A percentile compares a stretch with the other conserved stretches of the same genome.
These are phyloP conservation scores for Cheirogaleus major DNA, from an alignment of 2,797 vertebrate species.

Conservation along the genomic window DNA sequence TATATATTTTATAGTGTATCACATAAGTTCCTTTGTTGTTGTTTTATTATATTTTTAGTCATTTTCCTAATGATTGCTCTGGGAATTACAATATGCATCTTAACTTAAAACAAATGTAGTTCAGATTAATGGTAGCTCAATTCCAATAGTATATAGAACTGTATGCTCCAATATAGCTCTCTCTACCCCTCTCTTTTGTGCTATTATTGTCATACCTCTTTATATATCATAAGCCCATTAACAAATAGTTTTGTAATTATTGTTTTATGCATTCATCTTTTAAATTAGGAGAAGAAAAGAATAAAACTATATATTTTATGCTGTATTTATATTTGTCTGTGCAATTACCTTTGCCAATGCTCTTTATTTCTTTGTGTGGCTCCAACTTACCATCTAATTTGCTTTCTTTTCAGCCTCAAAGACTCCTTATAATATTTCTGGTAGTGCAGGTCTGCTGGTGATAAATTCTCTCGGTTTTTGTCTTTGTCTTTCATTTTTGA, in stretches of 20 bases:
- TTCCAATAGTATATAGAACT: slow-evolving; percentile 19
- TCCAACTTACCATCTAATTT: not conserved
- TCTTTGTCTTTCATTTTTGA: not conserved
- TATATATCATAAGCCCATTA: not conserved
- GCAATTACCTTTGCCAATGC: not conserved
- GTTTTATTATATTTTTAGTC: not conserved
- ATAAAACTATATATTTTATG: not conserved
- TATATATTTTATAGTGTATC: not conserved
- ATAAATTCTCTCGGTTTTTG: not conserved
- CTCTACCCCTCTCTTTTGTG: not conserved
- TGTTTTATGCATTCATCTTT: not conserved
- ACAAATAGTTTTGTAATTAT: slow-evolving; percentile 20
- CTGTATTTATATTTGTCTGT: slow-evolving; percentile 6
- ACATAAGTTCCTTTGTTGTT: not conserved
- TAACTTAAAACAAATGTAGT: not conserved
- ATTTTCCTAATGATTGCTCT: slow-evolving; percentile 15
- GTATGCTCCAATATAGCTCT: not conserved
- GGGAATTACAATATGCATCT: not conserved
- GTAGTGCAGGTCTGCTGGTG: not conserved
- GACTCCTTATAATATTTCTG: not conserved
- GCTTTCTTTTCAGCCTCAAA: slow-evolving; percentile 10
- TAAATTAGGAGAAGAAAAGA: not conserved
- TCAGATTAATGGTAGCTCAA: slow-evolving; percentile 30
- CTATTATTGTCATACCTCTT: not conserved
- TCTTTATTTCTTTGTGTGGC: slow-evolving; percentile 39